A percentile compares a stretch with the other conserved stretches of the same genome.
Evolutionary conservation across 2,113 vertebrate species (phyloP).

Genomic region (Sigmodon hispidus): DNA sequence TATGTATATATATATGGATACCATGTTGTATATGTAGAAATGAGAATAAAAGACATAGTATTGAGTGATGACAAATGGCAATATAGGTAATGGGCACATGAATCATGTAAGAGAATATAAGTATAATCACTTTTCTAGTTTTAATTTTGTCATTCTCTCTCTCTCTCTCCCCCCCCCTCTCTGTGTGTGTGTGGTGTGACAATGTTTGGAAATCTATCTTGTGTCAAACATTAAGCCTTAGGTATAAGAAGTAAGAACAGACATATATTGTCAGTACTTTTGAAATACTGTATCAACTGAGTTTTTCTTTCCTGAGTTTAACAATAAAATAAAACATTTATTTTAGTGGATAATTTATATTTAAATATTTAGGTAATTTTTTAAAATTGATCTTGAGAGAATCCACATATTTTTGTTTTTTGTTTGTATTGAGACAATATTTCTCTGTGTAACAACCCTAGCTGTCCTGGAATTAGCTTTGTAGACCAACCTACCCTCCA

Average conservation of each 20-base stretch:
- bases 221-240: neutral
- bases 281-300: neutral
- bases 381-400: neutral
- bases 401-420: no score
- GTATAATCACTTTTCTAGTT: neutral
- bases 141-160: neutral
- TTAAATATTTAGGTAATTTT: neutral
- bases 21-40: neutral
- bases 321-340: neutral
- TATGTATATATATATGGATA: neutral
- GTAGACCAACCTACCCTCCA: no score
- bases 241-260: neutral
- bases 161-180: neutral
- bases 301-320: neutral
- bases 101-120: neutral
- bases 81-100: no score
- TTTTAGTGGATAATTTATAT: neutral
- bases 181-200: neutral
- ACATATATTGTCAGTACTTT: neutral
- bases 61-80: neutral
- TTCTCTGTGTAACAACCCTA: no score
- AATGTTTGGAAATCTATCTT: neutral
- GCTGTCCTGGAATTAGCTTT: no score
- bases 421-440: no score
- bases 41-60: neutral